Percentiles rank a stretch among this genome's conserved stretches.
Evolutionary conservation across 2,888 invertebrate genomes (phyloP).

Genomic region (Caenorhabditis imperialis): DNA sequence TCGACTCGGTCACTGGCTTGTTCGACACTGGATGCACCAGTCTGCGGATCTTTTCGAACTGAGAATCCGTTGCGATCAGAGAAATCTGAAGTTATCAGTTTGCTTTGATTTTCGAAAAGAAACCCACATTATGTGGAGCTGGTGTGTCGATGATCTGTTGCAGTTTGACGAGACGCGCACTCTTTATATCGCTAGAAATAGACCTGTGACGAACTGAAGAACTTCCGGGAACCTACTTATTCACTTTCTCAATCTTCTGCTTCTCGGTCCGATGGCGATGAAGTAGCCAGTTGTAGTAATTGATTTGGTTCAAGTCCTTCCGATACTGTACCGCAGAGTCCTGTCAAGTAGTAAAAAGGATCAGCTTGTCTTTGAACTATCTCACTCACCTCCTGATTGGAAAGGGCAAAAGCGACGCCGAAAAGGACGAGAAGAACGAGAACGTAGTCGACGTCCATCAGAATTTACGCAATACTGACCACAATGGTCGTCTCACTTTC

Average conservation of each 20-base stretch:
- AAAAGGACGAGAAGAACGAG: constrained; percentile 26
- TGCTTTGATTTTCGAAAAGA: too few relatives aligned
- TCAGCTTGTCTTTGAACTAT: background rate
- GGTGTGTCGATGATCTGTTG: constrained; percentile 38
- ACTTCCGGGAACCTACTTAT: constrained; percentile 19
- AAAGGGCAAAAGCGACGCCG: constrained; percentile 3
- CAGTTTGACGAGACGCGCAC: constrained; percentile 22
- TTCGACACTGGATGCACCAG: constrained; percentile 31
- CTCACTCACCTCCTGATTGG: constrained; percentile 23
- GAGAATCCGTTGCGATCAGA: constrained; percentile 25
- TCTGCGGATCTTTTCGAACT: constrained; percentile 25
- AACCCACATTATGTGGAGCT: constrained; percentile 36
- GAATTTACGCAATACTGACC: constrained; percentile 42
- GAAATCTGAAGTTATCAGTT: constrained; percentile 31
- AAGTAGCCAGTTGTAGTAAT: constrained; percentile 52
- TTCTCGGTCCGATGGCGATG: constrained; percentile 51
- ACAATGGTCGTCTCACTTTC: constrained; percentile 21
- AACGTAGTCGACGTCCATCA: constrained; percentile 18
- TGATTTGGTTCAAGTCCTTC: constrained; percentile 44
- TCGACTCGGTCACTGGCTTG: constrained; percentile 33
- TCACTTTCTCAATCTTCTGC: constrained; percentile 42
- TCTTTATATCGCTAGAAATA: constrained; percentile 33
- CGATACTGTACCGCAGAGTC: constrained; percentile 26
- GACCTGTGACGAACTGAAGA: background rate
- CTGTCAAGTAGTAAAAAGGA: background rate